phyloP scores from a whole-genome alignment of 1,140 invertebrate species.

The Cyphomyrmex costatus region DNA sequence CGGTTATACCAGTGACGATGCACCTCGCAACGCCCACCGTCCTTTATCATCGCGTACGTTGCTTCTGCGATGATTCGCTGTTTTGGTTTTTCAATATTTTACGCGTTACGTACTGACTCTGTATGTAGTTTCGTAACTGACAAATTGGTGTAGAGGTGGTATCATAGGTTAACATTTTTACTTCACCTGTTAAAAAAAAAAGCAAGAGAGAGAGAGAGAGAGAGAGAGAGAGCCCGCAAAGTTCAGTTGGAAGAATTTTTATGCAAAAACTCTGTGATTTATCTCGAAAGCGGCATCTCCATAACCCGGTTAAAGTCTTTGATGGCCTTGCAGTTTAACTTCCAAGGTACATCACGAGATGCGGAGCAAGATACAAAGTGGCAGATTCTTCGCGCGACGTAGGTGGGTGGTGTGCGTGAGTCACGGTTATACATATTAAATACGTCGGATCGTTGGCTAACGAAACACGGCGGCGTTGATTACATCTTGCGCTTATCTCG shows the following conservation, averaged over 20 bases:
- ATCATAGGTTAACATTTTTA: neutral
- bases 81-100: slow-evolving; percentile 25
- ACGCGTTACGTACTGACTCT: neutral
- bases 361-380: slow-evolving; percentile 70
- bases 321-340: slow-evolving; percentile 74
- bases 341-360: slow-evolving; percentile 72
- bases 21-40: slow-evolving; percentile 72
- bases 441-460: slow-evolving; percentile 47
- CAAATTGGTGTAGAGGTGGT: neutral
- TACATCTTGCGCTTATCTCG: slow-evolving; percentile 51
- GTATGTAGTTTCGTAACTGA: neutral
- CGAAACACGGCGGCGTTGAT: slow-evolving; percentile 49
- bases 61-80: slow-evolving; percentile 59
- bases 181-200: neutral
- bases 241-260: slow-evolving; percentile 48
- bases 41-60: slow-evolving; percentile 67
- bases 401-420: slow-evolving; percentile 69
- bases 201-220: neutral
- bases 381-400: slow-evolving; percentile 71
- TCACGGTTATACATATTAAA: slow-evolving; percentile 74
- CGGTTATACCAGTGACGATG: slow-evolving; percentile 70
- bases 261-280: slow-evolving; percentile 67
- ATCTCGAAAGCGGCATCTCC: slow-evolving; percentile 75
- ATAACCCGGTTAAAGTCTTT: slow-evolving; percentile 73
- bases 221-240: neutral